Base-by-base conservation (phyloP, 2,113 vertebrate genomes). In the Hyperopisus bebe region DNA sequence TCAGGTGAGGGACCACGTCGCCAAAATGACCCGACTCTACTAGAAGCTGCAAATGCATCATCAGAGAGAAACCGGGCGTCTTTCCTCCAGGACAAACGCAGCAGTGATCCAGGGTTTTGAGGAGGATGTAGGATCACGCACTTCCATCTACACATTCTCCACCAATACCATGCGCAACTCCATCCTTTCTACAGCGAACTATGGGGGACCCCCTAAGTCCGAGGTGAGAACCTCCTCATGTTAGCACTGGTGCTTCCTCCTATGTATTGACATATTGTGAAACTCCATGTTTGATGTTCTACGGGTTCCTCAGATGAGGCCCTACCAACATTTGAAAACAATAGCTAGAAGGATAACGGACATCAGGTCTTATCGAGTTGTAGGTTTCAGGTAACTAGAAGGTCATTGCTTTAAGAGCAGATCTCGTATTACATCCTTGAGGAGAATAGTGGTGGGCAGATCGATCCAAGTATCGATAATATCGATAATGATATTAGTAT, bases 91-190 rank as follows among this genome's bases (percentile, higher is more conserved):
- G 91, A 94, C 94, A 15, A 97, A 97, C 1, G 97, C 96, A 1
- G 96, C 95, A 0, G 88, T 96, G 91, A 93, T 91, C 0, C 58
- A 91, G 10, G 96, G 96, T 50, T 96, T 95, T 31, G 95, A 97
- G 92, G 3, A 92, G 66, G 97, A 97, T 24, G 96, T 97, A 17
- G 97, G 97, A 1, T 91, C 90, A 2, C 93, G 96, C 1, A 97
- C 96, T 0, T 96, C 97, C 8, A 94, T 96, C 91, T 97, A 96
- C 92, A 96, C 93, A 0, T 97, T 97, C 93, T 97, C 96, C 90
- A 96, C 96, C 74, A 97, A 97, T 93, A 97, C 97, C 0, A 5
- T 97, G 89, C 91, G 92, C 89, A 97, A 97, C 93, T 96, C 96
- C 5, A 91, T 97, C 55, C 97, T 96, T 39, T 24, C 74, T 0